Evolutionary conservation across 1,140 invertebrate species (phyloP).

Genomic region (Anadara kagoshimensis): DNA sequence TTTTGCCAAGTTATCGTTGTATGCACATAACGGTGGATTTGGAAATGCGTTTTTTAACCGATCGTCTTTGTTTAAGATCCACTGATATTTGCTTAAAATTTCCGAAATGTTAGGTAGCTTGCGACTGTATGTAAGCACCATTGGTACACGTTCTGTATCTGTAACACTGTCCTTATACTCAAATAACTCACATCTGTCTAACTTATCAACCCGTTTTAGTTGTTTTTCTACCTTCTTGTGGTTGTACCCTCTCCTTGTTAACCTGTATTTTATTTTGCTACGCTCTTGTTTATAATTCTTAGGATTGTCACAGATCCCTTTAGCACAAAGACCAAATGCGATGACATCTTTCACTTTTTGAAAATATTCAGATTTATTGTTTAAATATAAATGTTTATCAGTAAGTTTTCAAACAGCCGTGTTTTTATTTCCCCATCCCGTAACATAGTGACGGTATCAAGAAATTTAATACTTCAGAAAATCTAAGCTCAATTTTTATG

Average conservation of each 20-base stretch:
- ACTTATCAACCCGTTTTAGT: conserved; percentile 4
- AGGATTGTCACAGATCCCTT: too few relatives aligned
- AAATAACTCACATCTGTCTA: neutral
- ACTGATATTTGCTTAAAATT: neutral
- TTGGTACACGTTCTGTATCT: neutral
- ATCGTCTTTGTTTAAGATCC: too few relatives aligned
- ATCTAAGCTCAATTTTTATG: conserved; percentile 6
- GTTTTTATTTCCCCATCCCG: neutral
- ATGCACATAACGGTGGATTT: too few relatives aligned
- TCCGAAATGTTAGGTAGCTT: neutral
- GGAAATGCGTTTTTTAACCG: too few relatives aligned
- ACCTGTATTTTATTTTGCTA: neutral
- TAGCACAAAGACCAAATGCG: neutral
- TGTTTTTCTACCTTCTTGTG: neutral
- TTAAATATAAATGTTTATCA: conserved; percentile 8
- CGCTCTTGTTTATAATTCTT: neutral
- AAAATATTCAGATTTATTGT: neutral
- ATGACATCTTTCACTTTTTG: neutral
- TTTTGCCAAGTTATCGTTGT: too few relatives aligned
- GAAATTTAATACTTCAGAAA: conserved; percentile 4
- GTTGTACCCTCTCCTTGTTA: neutral
- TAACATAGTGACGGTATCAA: neutral
- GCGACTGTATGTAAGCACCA: neutral
- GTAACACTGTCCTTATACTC: neutral
- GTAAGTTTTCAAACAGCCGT: neutral